phyloP scores from a whole-genome alignment of 2,797 vertebrate genomes.

The Eulemur coronatus region DNA sequence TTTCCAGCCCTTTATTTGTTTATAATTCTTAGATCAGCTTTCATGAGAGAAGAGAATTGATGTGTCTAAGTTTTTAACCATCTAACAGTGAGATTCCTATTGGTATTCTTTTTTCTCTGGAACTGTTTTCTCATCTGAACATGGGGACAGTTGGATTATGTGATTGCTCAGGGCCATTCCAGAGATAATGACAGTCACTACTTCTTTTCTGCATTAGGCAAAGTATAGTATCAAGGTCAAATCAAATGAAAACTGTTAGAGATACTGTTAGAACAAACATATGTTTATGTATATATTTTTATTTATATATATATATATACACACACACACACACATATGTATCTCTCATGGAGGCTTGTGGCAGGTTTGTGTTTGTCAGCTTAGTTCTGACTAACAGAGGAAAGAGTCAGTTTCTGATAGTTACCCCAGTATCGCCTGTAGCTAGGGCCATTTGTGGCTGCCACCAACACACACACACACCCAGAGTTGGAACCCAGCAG shows the following conservation, averaged over 20 bases:
- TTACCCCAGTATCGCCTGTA: neutral
- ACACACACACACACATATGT: too few species aligned
- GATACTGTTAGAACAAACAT: neutral
- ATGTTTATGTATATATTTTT: neutral
- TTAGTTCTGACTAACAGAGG: neutral
- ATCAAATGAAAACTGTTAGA: neutral
- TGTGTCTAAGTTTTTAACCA: neutral
- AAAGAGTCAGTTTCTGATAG: neutral
- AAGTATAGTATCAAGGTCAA: neutral
- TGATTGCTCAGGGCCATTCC: neutral
- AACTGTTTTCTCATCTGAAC: neutral
- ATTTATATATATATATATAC: neutral
- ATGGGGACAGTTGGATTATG: neutral
- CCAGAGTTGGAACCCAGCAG: neutral
- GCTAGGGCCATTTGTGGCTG: neutral
- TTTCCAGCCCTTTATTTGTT: neutral
- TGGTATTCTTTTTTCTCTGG: neutral
- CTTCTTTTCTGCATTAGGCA: neutral
- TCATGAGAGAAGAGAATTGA: neutral
- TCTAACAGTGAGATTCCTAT: neutral
- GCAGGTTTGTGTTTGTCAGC: neutral
- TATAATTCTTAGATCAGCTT: neutral
- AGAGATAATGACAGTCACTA: neutral
- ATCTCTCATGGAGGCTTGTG: neutral
- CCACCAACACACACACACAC: fast-evolving